These are phyloP conservation scores for Mormyrus iriodes DNA, from an alignment of 2,113 vertebrate species.

Conservation along the genomic window DNA sequence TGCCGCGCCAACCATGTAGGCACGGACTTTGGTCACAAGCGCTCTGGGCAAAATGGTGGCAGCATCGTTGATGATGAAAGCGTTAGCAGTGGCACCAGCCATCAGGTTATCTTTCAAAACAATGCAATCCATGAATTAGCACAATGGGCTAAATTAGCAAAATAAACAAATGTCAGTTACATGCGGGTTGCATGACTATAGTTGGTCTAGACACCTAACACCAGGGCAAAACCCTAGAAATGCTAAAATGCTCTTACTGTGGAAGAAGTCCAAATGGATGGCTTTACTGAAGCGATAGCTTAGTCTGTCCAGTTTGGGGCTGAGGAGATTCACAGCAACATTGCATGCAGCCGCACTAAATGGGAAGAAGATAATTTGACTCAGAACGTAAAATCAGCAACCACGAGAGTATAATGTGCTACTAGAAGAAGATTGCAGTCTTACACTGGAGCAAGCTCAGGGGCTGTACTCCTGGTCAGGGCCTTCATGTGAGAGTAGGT, in stretches of 20 bases:
- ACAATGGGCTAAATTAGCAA: neutral
- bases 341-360: conserved; percentile 71
- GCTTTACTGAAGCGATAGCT: conserved; percentile 68
- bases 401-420: neutral
- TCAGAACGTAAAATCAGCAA: neutral
- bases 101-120: conserved; percentile 57
- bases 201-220: neutral
- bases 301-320: conserved; percentile 55
- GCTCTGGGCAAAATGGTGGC: conserved; percentile 63
- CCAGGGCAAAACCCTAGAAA: neutral
- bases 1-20: conserved; percentile 60
- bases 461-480: conserved; percentile 58
- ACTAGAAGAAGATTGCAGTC: conserved; percentile 20
- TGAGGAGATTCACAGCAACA: conserved; percentile 67
- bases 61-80: conserved; percentile 69
- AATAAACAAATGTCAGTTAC: neutral
- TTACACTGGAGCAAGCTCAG: conserved; percentile 61
- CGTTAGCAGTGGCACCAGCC: conserved; percentile 62
- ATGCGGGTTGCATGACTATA: neutral
- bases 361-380: neutral
- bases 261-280: conserved; percentile 45
- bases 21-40: conserved; percentile 60
- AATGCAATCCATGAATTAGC: neutral
- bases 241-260: conserved; percentile 56
- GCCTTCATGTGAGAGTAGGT: conserved; percentile 73